phyloP scores from a whole-genome alignment of 2,113 vertebrate genomes.

The Pterocles orientalis region DNA sequence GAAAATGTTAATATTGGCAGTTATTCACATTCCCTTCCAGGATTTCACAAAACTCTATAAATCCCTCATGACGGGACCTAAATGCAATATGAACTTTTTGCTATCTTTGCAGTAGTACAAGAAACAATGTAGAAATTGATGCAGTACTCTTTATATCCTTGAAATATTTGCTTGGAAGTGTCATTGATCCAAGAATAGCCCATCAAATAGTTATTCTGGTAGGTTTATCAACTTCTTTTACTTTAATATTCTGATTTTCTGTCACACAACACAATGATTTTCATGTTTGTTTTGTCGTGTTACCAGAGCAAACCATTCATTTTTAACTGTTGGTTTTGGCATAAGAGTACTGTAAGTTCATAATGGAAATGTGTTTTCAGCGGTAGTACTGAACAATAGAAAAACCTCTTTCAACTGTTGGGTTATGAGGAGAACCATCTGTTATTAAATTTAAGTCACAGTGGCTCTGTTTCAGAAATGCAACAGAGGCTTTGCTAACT shows the following conservation, averaged over 20 bases:
- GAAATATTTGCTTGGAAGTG: not conserved
- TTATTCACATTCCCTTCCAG: slow-evolving; percentile 42
- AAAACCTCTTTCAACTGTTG: slow-evolving; percentile 28
- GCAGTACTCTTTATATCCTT: not conserved
- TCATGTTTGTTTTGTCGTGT: slow-evolving; percentile 62
- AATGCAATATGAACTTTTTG: slow-evolving; percentile 5
- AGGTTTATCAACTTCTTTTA: slow-evolving; percentile 7
- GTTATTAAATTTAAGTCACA: slow-evolving; percentile 66
- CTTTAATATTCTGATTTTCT: slow-evolving; percentile 49
- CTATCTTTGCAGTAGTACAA: slow-evolving; percentile 13
- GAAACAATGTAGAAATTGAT: slow-evolving; percentile 18
- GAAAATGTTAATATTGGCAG: slow-evolving; percentile 49
- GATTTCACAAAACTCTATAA: slow-evolving; percentile 34
- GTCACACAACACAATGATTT: slow-evolving; percentile 32
- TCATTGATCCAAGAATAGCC: not conserved
- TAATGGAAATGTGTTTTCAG: slow-evolving; percentile 58
- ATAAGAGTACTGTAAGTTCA: slow-evolving; percentile 10
- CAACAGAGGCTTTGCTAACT: not conserved
- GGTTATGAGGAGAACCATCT: slow-evolving; percentile 55
- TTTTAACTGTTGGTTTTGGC: slow-evolving; percentile 71
- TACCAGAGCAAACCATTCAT: slow-evolving; percentile 67
- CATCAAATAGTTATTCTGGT: not conserved
- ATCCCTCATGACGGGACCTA: not conserved
- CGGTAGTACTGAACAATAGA: slow-evolving; percentile 61
- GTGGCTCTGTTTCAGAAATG: slow-evolving; percentile 29